phyloP scores from a whole-genome alignment of 1,140 invertebrate species.

The Eulimnadia texana region DNA sequence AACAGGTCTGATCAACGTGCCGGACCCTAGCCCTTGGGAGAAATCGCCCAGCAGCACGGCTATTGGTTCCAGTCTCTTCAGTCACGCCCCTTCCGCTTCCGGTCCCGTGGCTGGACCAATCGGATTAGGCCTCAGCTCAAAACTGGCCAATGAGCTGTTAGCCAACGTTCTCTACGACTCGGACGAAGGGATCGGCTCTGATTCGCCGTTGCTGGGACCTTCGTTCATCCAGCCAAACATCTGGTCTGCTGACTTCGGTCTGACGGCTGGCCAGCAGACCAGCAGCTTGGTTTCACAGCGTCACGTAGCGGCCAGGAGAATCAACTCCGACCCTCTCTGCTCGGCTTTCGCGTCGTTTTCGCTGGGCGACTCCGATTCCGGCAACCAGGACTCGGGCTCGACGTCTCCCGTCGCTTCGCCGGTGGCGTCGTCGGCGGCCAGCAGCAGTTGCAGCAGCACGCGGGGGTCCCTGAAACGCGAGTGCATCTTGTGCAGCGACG shows the following conservation, averaged over 20 bases:
- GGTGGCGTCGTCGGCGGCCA: slow-evolving; percentile 39
- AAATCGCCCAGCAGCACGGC: not conserved
- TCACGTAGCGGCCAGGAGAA: slow-evolving; percentile 28
- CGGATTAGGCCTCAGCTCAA: not conserved
- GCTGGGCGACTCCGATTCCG: slow-evolving; percentile 16
- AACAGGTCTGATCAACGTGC: slow-evolving; percentile 44
- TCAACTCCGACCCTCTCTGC: slow-evolving; percentile 29
- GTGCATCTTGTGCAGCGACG: slow-evolving; percentile 71
- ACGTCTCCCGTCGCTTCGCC: slow-evolving; percentile 32
- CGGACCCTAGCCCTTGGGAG: not conserved
- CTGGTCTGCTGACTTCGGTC: slow-evolving; percentile 12
- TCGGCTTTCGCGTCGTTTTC: slow-evolving; percentile 18
- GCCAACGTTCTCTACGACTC: slow-evolving; percentile 27
- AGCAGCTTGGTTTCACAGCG: slow-evolving; percentile 18
- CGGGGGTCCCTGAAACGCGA: slow-evolving; percentile 37
- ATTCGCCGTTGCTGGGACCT: slow-evolving; percentile 34
- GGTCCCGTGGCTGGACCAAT: not conserved
- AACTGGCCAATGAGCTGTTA: not conserved
- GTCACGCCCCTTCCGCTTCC: not conserved
- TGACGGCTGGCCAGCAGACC: slow-evolving; percentile 22
- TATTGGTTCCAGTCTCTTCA: not conserved
- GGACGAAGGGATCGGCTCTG: slow-evolving; percentile 32
- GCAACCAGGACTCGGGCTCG: slow-evolving; percentile 24
- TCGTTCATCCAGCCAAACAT: slow-evolving; percentile 23
- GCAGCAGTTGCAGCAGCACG: slow-evolving; percentile 18